Evolutionary conservation across 2,888 invertebrate genomes (phyloP), one percentile per base, ranked within the genome.

Genomic region (Dasypolia templi): DNA sequence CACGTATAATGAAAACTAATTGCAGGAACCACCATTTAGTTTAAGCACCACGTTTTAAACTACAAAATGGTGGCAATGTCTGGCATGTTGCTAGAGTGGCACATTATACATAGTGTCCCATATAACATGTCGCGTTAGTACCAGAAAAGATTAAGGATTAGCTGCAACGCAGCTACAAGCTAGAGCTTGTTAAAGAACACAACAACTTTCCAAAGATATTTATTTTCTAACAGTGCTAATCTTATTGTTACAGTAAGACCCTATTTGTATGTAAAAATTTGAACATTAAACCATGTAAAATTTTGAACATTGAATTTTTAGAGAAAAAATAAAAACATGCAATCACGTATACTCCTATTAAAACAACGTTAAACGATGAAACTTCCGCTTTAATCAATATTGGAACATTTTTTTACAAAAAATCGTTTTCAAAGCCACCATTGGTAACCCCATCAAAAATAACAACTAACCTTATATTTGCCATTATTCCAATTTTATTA

Each of bases 401-500:
- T 14, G 6, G 14, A 35, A 12, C 22, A 42, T 55, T 55, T 55
- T 35, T 78, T 35, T 79, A 51, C 4, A 29, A 17, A 66, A 66
- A 70, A 77, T 70, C 51, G 55, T 29, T 17, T 67, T 70, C 56
- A 74, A 79, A 74, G 44, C 74, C 56, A 22, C 65, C 46, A 58
- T 68, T 71, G 84, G 65, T 79, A 72, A 55, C 46, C 55, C 76
- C 63, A 76, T 74, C 69, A 82, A 83, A 83, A 79, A 83, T 82
- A 76, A 83, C 76, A 82, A 79, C 76, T 12, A 65, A 70, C 73
- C 64, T 72, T 83, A 72, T 82, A 74, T 82, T 75, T 68, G 72
- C 64, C 51, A 77, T 84, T 77, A 84, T 77, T 75, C 29, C 72
- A 68, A 77, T 80, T 83, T 83, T 81, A 81, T 81, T 77, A 56